A percentile compares a stretch with the other conserved stretches of the same genome.
phyloP scores from a whole-genome alignment of 1,140 invertebrate species.

The Brachionus angularis region DNA sequence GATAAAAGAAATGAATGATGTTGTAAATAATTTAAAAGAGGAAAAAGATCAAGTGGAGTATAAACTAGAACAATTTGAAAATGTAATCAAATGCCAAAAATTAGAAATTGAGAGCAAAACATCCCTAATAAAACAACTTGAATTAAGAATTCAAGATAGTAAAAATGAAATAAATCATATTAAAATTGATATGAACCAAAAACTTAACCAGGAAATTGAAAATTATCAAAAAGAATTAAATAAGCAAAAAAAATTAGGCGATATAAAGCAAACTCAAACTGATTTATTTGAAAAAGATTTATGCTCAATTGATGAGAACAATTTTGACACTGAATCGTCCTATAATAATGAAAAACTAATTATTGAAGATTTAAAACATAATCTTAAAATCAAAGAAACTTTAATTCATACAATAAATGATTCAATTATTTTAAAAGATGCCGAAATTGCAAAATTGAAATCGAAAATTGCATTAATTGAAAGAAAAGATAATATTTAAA shows the following conservation, averaged over 20 bases:
- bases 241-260: background rate
- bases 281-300: background rate
- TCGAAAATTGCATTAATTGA: constrained; percentile 20
- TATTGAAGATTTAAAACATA: constrained; percentile 17
- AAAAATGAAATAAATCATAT: constrained; percentile 26
- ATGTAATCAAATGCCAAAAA: constrained; percentile 37
- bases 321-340: no score
- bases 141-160: constrained; percentile 22
- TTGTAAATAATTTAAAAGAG: constrained; percentile 26
- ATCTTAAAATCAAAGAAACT: constrained; percentile 13
- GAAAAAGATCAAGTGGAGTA: constrained; percentile 41
- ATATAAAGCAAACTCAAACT: constrained; percentile 19
- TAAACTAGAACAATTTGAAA: constrained; percentile 37
- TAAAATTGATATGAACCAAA: background rate
- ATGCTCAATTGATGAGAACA: background rate
- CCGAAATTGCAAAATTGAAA: constrained; percentile 20
- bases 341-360: background rate
- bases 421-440: constrained; percentile 30
- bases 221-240: background rate
- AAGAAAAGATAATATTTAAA: constrained; percentile 35
- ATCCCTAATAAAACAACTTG: constrained; percentile 30
- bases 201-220: no score
- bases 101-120: constrained; percentile 38
- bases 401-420: constrained; percentile 36
- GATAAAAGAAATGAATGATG: constrained; percentile 34